Percentiles rank a stretch among this genome's conserved stretches.
Evolutionary conservation across 2,113 vertebrate genomes (phyloP).

Genomic region (Eonycteris spelaea): DNA sequence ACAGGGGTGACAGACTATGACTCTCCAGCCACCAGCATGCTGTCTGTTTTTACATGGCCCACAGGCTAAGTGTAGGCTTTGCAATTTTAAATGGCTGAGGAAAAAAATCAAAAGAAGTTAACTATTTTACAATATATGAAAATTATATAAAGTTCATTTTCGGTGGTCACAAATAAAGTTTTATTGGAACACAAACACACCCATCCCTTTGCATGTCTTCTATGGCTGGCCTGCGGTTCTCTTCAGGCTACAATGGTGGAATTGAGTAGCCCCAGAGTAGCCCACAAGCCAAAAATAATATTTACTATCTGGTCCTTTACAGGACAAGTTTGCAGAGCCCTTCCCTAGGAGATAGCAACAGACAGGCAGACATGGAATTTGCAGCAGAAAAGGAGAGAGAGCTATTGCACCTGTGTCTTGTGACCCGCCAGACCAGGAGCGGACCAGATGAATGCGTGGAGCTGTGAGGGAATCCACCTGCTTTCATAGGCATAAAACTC

Average conservation of each 20-base stretch:
- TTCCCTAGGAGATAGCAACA: not conserved
- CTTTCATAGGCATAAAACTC: fast-evolving
- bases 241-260: not conserved
- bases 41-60: not conserved
- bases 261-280: not conserved
- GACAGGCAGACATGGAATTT: not conserved
- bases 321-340: too few relatives aligned
- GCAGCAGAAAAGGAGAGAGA: not conserved
- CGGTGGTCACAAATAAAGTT: not conserved
- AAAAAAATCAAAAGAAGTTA: not conserved
- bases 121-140: not conserved
- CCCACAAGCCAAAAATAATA: not conserved
- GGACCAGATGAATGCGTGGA: not conserved
- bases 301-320: not conserved
- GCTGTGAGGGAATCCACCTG: fast-evolving
- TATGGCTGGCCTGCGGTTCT: not conserved
- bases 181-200: not conserved
- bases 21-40: too few relatives aligned
- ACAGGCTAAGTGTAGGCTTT: not conserved
- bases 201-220: not conserved
- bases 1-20: fast-evolving
- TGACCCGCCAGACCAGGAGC: not conserved
- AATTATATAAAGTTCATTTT: not conserved
- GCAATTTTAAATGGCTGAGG: not conserved
- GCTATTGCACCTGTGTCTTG: not conserved